phyloP scores from a whole-genome alignment of 2,888 invertebrate species.

The Itoplectis maculator region DNA sequence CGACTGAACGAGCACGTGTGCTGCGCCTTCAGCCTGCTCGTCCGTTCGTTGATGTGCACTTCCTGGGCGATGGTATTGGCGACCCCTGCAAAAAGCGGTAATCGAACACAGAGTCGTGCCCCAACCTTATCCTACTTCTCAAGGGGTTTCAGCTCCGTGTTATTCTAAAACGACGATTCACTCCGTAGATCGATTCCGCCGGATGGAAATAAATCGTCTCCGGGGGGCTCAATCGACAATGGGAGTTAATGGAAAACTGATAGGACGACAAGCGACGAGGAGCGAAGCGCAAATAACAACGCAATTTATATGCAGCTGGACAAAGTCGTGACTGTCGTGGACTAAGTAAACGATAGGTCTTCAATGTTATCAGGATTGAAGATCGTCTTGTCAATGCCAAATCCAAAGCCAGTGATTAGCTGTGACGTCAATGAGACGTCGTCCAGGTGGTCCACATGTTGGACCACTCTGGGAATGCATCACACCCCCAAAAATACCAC shows the following conservation, averaged over 20 bases:
- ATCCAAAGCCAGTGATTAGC: too few species aligned
- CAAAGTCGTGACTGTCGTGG: background rate
- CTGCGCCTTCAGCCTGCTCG: slow-evolving; percentile 44
- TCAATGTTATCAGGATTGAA: too few species aligned
- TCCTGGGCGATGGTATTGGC: slow-evolving; percentile 43
- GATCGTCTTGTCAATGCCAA: too few species aligned
- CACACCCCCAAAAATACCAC: too few species aligned
- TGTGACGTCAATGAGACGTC: too few species aligned
- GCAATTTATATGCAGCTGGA: background rate
- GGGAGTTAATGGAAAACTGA: slow-evolving; percentile 53
- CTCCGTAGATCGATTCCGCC: slow-evolving; percentile 43
- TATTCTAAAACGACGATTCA: slow-evolving; percentile 51
- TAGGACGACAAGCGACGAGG: slow-evolving; percentile 17
- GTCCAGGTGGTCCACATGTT: too few species aligned
- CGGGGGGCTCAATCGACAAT: slow-evolving; percentile 23
- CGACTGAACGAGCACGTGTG: slow-evolving; percentile 53
- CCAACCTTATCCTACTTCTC: background rate
- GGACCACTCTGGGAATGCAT: too few species aligned
- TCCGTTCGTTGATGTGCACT: slow-evolving; percentile 46
- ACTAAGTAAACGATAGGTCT: too few species aligned
- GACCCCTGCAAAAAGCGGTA: slow-evolving; percentile 2
- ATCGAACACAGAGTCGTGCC: slow-evolving; percentile 28
- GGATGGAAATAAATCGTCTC: slow-evolving; percentile 61
- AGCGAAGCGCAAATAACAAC: background rate
- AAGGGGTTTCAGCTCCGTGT: slow-evolving; percentile 8